These are phyloP conservation scores for Lepetodrilus schrolli DNA, from an alignment of 2,888 invertebrate species.

Conservation along the genomic window DNA sequence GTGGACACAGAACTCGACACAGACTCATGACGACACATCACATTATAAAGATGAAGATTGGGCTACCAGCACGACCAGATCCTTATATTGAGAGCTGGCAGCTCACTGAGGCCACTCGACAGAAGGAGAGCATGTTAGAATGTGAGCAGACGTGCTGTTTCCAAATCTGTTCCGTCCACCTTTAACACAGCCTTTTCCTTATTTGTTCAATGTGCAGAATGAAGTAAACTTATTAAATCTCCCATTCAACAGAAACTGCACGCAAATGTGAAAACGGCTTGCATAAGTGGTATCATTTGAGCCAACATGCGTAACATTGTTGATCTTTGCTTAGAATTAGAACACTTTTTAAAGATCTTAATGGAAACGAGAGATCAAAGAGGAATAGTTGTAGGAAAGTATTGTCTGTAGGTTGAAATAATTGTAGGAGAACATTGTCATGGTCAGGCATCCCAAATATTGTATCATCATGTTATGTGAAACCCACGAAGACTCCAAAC, in stretches of 20 bases:
- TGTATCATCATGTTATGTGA: too few relatives aligned
- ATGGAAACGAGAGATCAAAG: too few relatives aligned
- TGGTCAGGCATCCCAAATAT: too few relatives aligned
- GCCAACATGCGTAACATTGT: too few relatives aligned
- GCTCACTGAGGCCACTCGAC: background rate
- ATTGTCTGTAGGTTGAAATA: too few relatives aligned
- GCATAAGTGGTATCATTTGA: too few relatives aligned
- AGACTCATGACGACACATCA: background rate
- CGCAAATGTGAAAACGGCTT: too few relatives aligned
- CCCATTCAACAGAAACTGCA: background rate
- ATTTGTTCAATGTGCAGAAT: background rate
- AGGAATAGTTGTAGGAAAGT: too few relatives aligned
- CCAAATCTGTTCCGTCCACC: background rate
- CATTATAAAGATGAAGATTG: background rate
- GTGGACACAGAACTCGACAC: background rate
- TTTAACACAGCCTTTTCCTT: background rate
- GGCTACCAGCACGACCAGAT: background rate
- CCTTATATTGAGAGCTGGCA: background rate
- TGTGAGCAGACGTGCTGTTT: background rate
- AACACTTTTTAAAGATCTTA: too few relatives aligned
- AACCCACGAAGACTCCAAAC: too few relatives aligned
- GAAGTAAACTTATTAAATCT: background rate
- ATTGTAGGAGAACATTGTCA: too few relatives aligned
- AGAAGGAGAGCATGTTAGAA: background rate
- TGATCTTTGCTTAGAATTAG: too few relatives aligned